phyloP scores from a whole-genome alignment of 2,797 vertebrate genomes.

The Cuniculus paca region DNA sequence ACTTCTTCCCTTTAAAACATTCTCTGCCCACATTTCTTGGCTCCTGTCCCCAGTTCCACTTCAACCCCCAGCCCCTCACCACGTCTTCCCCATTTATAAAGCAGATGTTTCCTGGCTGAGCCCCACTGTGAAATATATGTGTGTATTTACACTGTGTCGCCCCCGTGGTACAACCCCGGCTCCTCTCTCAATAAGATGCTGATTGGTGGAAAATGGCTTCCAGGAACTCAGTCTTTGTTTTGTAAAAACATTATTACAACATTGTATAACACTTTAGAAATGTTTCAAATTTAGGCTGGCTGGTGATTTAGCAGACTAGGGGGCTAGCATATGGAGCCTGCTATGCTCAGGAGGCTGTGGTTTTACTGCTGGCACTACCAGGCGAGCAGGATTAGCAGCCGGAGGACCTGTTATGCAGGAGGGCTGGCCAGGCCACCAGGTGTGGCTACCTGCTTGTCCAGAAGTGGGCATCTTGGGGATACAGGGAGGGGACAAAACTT shows the following conservation, averaged over 20 bases:
- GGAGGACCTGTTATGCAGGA: constrained; percentile 70
- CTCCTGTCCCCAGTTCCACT: constrained; percentile 30
- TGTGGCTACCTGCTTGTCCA: constrained; percentile 64
- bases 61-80: constrained; percentile 62
- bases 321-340: constrained; percentile 90
- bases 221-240: constrained; percentile 90
- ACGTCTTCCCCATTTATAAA: constrained; percentile 47
- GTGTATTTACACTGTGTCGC: constrained; percentile 72
- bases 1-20: neutral
- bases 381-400: constrained; percentile 83
- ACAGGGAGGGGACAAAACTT: neutral
- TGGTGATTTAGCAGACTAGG: constrained; percentile 88
- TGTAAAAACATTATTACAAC: constrained; percentile 90
- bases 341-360: constrained; percentile 86
- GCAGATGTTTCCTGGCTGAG: constrained; percentile 75
- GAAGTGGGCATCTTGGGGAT: neutral
- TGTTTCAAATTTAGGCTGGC: constrained; percentile 89
- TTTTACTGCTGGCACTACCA: constrained; percentile 86
- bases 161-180: constrained; percentile 74
- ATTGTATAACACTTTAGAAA: constrained; percentile 90
- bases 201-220: constrained; percentile 89
- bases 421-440: constrained; percentile 64
- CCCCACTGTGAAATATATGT: neutral
- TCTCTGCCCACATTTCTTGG: neutral
- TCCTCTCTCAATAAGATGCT: constrained; percentile 85